phyloP scores from a whole-genome alignment of 2,113 vertebrate species.

The Sardina pilchardus region DNA sequence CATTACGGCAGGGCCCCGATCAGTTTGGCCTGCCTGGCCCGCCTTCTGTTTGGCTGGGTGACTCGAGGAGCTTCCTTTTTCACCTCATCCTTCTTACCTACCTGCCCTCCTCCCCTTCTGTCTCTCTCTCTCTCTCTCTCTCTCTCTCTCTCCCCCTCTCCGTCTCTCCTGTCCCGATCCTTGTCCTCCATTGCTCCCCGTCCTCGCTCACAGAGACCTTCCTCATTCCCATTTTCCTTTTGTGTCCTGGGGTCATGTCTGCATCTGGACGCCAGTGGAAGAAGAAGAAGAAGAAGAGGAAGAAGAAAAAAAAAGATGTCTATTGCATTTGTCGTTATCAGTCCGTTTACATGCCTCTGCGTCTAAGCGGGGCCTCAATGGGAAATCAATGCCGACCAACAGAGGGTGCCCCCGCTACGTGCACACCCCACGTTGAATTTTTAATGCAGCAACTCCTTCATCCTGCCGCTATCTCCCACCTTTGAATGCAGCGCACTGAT shows the following conservation, averaged over 20 bases:
- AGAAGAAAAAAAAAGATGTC: neutral
- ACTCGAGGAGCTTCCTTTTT: neutral
- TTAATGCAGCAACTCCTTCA: constrained; percentile 42
- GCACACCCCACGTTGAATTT: constrained; percentile 45
- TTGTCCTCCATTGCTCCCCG: neutral
- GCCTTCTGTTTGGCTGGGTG: neutral
- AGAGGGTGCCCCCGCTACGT: constrained; percentile 36
- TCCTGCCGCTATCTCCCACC: constrained; percentile 41
- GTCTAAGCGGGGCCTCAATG: constrained; percentile 36
- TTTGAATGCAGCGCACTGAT: constrained; percentile 27
- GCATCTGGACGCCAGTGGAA: neutral
- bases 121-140: neutral
- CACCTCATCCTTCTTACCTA: neutral
- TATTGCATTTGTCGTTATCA: constrained; percentile 34
- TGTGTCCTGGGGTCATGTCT: neutral
- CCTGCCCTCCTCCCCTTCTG: too few species aligned
- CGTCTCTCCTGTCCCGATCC: neutral
- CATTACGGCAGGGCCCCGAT: constrained; percentile 12
- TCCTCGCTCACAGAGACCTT: neutral
- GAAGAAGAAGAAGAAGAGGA: neutral
- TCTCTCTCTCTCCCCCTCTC: neutral
- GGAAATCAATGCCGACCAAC: constrained; percentile 45
- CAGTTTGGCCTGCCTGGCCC: neutral
- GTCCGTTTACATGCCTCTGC: constrained; percentile 37
- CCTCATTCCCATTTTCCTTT: neutral